These are phyloP conservation scores for Meleagris gallopavo DNA, from an alignment of 2,113 vertebrate genomes.

Conservation along the genomic window DNA sequence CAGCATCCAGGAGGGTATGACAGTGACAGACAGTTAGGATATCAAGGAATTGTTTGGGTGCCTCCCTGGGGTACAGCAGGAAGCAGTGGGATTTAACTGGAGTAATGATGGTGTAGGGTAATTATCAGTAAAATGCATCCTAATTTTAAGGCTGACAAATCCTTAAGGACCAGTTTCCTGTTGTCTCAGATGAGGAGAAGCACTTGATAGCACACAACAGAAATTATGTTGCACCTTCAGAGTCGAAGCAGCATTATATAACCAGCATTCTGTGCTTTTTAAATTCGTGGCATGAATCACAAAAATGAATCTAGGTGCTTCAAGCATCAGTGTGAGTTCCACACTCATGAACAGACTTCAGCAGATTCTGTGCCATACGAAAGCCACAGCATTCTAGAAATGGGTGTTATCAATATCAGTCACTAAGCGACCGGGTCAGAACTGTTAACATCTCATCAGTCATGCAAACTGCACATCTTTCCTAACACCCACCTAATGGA, in stretches of 20 bases:
- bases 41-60: constrained; percentile 14
- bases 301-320: not conserved
- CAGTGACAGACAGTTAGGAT: not conserved
- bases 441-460: constrained; percentile 61
- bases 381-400: constrained; percentile 13
- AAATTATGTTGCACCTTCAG: not conserved
- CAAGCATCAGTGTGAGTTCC: not conserved
- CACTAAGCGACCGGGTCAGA: constrained; percentile 47
- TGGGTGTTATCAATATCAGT: constrained; percentile 40
- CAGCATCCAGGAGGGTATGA: constrained; percentile 32
- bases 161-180: not conserved
- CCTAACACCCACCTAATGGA: constrained; percentile 31
- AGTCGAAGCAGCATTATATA: constrained; percentile 28
- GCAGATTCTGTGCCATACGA: not conserved
- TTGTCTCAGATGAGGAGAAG: not conserved
- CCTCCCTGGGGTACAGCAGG: not conserved
- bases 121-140: not conserved
- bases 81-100: constrained; percentile 30
- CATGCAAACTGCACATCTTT: not conserved
- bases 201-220: not conserved
- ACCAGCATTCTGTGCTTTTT: constrained; percentile 16
- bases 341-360: not conserved
- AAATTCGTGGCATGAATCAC: constrained; percentile 36
- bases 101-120: not conserved
- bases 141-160: not conserved